Conservation (phyloP, 1,140 invertebrate species). For the Drosophila carrolli region DNA sequence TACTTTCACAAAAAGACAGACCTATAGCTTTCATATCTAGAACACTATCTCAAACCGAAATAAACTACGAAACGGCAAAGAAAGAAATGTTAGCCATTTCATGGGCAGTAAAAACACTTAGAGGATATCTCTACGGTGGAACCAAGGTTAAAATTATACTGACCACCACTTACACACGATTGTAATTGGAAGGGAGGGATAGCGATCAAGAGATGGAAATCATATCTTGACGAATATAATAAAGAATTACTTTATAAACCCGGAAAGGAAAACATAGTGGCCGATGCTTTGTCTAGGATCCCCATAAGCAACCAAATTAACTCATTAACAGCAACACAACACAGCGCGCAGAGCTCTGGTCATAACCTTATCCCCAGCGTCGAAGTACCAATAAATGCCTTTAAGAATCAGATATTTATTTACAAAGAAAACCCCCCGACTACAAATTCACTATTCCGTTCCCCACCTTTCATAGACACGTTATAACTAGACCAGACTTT, state of each 20-base stretch:
- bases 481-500: slow-evolving; percentile 1
- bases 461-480: background rate
- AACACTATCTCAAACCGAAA: slow-evolving; percentile 60
- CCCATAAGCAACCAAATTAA: slow-evolving; percentile 15
- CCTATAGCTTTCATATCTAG: slow-evolving; percentile 50
- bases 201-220: slow-evolving; percentile 71
- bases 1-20: slow-evolving; percentile 61
- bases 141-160: slow-evolving; percentile 59
- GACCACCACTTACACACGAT: slow-evolving; percentile 83
- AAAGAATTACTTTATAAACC: slow-evolving; percentile 79
- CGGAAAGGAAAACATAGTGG: slow-evolving; percentile 60
- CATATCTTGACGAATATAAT: slow-evolving; percentile 75
- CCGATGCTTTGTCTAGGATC: slow-evolving; percentile 41
- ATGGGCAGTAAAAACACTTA: slow-evolving; percentile 81
- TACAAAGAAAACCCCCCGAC: slow-evolving; percentile 16
- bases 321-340: slow-evolving; percentile 9
- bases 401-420: slow-evolving; percentile 7
- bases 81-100: slow-evolving; percentile 83
- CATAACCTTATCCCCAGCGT: background rate
- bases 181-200: slow-evolving; percentile 79
- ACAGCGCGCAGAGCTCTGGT: slow-evolving; percentile 35
- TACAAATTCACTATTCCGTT: background rate
- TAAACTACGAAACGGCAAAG: slow-evolving; percentile 59
- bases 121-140: slow-evolving; percentile 66
- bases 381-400: background rate